A percentile compares a stretch with the other conserved stretches of the same genome.
phyloP scores from a whole-genome alignment of 2,797 vertebrate genomes.

The Notolepis coatsorum region DNA sequence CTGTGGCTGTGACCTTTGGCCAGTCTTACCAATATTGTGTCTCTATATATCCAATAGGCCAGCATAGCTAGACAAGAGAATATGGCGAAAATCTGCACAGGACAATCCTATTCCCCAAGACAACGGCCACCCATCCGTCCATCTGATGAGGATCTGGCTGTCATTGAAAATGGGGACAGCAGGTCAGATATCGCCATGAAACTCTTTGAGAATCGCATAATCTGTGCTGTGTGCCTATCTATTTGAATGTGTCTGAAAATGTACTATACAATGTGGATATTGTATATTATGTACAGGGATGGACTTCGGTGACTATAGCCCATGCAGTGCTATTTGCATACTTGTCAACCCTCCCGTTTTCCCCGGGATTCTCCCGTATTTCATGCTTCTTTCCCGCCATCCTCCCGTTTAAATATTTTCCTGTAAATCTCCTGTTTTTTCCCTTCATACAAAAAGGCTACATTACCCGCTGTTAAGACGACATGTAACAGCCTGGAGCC shows the following conservation, averaged over 20 bases:
- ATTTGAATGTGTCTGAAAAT: not conserved
- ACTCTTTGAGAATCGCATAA: not conserved
- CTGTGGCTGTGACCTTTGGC: not conserved
- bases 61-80: conserved; percentile 32
- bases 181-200: conserved; percentile 76
- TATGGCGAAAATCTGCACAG: conserved; percentile 82
- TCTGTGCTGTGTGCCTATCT: not conserved
- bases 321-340: not conserved
- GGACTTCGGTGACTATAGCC: no score
- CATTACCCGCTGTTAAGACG: no score
- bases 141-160: conserved; percentile 79
- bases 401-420: no score
- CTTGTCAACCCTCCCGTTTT: no score
- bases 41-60: conserved; percentile 55
- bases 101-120: conserved; percentile 75
- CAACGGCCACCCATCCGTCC: conserved; percentile 65
- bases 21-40: not conserved
- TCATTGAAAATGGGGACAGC: conserved; percentile 85
- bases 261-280: not conserved
- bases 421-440: no score
- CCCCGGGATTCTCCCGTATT: no score
- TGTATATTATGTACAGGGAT: not conserved
- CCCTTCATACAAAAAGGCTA: no score
- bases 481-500: no score
- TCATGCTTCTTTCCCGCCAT: no score